Conservation (phyloP, 2,113 vertebrate genomes). For the Scatophagus argus region DNA sequence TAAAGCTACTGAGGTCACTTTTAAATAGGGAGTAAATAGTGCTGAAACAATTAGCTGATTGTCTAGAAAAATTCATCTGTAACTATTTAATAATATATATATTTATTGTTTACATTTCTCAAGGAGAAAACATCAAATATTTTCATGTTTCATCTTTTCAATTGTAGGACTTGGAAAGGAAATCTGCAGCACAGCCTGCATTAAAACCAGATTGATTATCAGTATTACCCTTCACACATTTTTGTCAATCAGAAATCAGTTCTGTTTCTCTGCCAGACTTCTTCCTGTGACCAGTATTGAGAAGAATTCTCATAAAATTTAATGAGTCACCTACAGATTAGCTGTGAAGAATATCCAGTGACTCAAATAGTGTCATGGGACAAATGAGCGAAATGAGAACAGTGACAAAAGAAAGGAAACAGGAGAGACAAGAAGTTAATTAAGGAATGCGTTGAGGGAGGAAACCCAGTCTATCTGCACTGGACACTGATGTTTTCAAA, state of each 20-base stretch:
- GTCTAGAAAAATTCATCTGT: too few relatives aligned
- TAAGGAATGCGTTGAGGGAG: neutral
- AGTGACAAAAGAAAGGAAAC: neutral
- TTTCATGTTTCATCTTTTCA: neutral
- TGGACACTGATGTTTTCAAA: constrained; percentile 30
- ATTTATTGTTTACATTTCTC: too few relatives aligned
- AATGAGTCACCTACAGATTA: neutral
- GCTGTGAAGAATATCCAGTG: neutral
- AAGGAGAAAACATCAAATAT: neutral
- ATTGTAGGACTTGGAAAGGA: neutral
- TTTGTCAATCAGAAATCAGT: neutral
- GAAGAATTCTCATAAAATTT: neutral
- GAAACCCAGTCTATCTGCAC: neutral
- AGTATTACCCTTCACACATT: neutral
- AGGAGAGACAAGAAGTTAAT: neutral
- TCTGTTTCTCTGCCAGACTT: neutral
- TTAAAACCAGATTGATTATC: neutral
- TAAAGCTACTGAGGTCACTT: too few relatives aligned
- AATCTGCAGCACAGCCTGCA: neutral
- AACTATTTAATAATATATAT: too few relatives aligned
- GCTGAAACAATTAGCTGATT: too few relatives aligned
- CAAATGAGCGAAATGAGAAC: neutral
- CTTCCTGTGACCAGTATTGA: neutral
- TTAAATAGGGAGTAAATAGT: too few relatives aligned
- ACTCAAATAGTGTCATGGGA: neutral